Conservation (phyloP, 2,113 vertebrate species). For the Eclectus roratus region DNA sequence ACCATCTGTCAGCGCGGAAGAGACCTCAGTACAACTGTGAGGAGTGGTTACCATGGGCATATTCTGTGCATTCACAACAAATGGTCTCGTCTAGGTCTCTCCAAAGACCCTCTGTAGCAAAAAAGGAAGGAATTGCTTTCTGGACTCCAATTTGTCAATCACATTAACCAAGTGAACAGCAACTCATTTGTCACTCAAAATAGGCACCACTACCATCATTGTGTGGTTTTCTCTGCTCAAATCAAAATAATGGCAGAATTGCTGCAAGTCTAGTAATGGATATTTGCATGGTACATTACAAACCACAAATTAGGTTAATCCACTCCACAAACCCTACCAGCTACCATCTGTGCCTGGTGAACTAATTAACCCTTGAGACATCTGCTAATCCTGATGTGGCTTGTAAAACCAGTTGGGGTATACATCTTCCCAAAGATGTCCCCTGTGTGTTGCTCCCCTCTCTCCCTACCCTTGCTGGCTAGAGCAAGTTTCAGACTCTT, state of each 20-base stretch:
- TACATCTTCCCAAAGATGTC: background rate
- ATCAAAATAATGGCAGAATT: background rate
- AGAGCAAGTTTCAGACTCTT: background rate
- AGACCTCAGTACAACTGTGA: background rate
- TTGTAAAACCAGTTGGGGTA: background rate
- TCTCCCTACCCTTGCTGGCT: background rate
- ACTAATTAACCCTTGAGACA: constrained; percentile 57
- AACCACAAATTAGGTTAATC: constrained; percentile 56
- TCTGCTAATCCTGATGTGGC: background rate
- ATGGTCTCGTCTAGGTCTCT: background rate
- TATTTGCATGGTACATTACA: constrained; percentile 41
- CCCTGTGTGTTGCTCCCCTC: background rate
- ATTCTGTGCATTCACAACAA: background rate
- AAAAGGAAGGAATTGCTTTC: background rate
- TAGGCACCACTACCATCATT: background rate
- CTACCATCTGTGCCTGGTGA: constrained; percentile 51
- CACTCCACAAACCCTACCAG: constrained; percentile 21
- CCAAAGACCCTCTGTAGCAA: background rate
- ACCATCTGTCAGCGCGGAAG: constrained; percentile 5
- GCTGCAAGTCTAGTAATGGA: background rate
- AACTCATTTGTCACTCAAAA: background rate
- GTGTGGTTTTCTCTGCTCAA: background rate
- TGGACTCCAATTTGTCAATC: background rate
- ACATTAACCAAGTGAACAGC: background rate
- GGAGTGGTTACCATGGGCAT: background rate